These are phyloP conservation scores for Digitonthophagus gazella DNA, from an alignment of 2,888 invertebrate species.

Conservation along the genomic window DNA sequence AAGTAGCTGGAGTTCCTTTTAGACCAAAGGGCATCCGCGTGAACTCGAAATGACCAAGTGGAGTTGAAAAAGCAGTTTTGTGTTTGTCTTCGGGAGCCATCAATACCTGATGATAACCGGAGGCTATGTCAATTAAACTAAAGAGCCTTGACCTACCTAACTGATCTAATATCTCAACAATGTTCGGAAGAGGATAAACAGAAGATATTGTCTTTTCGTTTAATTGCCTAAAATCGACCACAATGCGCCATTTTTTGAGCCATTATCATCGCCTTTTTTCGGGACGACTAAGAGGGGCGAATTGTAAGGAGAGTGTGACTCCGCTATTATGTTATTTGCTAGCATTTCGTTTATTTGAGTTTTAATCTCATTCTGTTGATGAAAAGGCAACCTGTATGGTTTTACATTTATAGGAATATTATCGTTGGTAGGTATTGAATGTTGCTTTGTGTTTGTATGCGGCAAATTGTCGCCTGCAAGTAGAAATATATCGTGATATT, in stretches of 20 bases:
- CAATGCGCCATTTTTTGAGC: conserved; percentile 32
- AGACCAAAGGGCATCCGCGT: conserved; percentile 38
- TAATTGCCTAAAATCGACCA: conserved; percentile 33
- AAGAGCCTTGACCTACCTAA: conserved; percentile 34
- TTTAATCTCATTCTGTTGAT: conserved; percentile 19
- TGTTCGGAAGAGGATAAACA: conserved; percentile 36
- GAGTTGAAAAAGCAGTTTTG: conserved; percentile 35
- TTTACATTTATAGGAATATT: conserved; percentile 8
- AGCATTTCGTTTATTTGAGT: conserved; percentile 18
- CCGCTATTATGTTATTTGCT: conserved; percentile 5
- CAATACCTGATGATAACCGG: conserved; percentile 29
- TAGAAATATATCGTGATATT: conserved; percentile 18
- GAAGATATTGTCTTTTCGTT: conserved; percentile 39
- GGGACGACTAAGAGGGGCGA: conserved; percentile 41
- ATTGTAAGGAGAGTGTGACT: conserved; percentile 16
- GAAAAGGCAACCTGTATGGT: conserved; percentile 18
- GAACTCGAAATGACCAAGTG: conserved; percentile 35
- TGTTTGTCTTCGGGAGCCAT: conserved; percentile 25
- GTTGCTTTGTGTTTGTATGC: conserved; percentile 8
- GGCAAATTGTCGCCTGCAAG: conserved; percentile 17
- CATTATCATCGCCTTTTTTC: conserved; percentile 38
- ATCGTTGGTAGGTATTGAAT: conserved; percentile 18
- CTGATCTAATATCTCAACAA: conserved; percentile 37
- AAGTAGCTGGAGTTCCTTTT: conserved; percentile 38
- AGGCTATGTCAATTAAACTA: conserved; percentile 29